phyloP scores from a whole-genome alignment of 2,797 vertebrate genomes.

The Nannoperca australis region DNA sequence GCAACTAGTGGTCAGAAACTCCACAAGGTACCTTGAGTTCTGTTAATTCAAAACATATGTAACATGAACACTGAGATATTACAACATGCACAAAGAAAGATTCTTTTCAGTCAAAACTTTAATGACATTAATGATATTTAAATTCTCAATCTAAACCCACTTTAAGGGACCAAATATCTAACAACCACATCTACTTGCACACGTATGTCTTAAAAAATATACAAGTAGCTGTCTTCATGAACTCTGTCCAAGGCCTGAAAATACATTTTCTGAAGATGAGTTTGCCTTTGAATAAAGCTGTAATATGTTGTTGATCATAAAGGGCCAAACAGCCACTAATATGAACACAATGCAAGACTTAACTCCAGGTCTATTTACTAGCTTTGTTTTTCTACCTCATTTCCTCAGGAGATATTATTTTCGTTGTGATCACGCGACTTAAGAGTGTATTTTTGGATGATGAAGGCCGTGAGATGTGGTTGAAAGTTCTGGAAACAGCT shows the following conservation, averaged over 20 bases:
- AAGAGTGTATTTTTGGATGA: background rate
- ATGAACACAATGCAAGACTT: background rate
- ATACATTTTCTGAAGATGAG: background rate
- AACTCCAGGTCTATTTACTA: too few relatives aligned
- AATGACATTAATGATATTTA: background rate
- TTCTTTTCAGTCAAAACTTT: background rate
- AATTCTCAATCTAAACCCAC: too few relatives aligned
- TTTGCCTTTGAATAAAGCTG: background rate
- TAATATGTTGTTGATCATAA: background rate
- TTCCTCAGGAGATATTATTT: background rate
- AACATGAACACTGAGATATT: background rate
- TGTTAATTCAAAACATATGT: background rate
- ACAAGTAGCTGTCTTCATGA: too few relatives aligned
- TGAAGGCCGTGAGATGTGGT: background rate
- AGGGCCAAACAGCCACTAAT: background rate
- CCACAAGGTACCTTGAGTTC: background rate
- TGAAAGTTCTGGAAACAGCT: constrained; percentile 2
- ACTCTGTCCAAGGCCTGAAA: too few relatives aligned
- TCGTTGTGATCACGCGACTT: background rate
- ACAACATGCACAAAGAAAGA: background rate
- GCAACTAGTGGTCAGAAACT: background rate
- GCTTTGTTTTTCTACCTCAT: too few relatives aligned
- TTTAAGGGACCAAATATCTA: too few relatives aligned
- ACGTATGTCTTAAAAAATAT: too few relatives aligned
- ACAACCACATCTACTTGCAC: too few relatives aligned